Conservation (phyloP, 2,797 vertebrate species). For the Chelonia mydas region DNA sequence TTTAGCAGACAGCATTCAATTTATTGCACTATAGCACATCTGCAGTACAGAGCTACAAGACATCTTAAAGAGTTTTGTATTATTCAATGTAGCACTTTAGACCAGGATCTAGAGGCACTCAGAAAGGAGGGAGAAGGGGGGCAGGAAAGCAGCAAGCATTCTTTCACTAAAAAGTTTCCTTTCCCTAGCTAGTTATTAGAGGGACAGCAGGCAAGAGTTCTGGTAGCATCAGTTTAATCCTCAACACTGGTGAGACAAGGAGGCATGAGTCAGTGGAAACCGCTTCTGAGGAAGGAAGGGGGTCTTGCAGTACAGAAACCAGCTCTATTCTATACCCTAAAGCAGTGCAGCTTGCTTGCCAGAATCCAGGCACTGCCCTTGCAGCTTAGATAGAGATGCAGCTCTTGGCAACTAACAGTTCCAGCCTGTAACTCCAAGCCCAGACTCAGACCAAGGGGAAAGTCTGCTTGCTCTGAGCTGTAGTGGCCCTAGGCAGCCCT, state of each 20-base stretch:
- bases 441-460: background rate
- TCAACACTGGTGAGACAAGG: background rate
- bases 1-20: constrained; percentile 82
- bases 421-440: background rate
- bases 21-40: constrained; percentile 85
- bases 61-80: constrained; percentile 74
- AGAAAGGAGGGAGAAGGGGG: constrained; percentile 13
- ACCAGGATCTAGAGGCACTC: constrained; percentile 80
- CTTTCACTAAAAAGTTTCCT: constrained; percentile 36
- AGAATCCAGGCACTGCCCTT: background rate
- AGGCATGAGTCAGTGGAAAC: background rate
- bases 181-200: background rate
- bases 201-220: background rate
- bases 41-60: constrained; percentile 80
- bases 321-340: background rate
- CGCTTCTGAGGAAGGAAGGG: background rate
- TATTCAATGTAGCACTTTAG: constrained; percentile 76
- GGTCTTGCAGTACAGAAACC: background rate
- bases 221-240: background rate
- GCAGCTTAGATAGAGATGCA: background rate
- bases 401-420: background rate
- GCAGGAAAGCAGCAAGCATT: constrained; percentile 65
- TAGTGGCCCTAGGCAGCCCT: fast-evolving
- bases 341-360: background rate
- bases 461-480: background rate